phyloP scores from a whole-genome alignment of 2,113 vertebrate genomes.

The Bufo bufo region DNA sequence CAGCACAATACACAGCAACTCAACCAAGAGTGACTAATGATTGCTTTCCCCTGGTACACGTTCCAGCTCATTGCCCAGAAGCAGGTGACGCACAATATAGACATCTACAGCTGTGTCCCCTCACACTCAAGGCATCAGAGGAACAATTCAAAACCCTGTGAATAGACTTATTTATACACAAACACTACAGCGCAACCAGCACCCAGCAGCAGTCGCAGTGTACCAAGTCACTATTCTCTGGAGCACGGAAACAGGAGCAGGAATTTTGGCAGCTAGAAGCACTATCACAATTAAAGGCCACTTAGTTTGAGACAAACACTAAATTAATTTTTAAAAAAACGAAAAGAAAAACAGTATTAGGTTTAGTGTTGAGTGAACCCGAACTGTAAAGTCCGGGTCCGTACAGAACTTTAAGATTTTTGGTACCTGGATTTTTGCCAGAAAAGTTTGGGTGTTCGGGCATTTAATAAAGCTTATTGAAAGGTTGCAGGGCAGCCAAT shows the following conservation, averaged over 20 bases:
- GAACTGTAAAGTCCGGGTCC: no score
- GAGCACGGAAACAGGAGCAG: slow-evolving; percentile 18
- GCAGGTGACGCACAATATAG: slow-evolving; percentile 48
- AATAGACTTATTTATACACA: slow-evolving; percentile 36
- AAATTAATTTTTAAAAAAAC: neutral
- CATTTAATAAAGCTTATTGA: no score
- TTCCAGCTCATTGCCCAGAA: slow-evolving; percentile 53
- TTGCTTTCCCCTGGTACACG: slow-evolving; percentile 35
- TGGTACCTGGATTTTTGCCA: no score
- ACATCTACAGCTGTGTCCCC: slow-evolving; percentile 42
- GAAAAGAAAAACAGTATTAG: neutral
- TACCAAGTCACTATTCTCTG: slow-evolving; percentile 23
- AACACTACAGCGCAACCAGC: neutral
- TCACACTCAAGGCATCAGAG: slow-evolving; percentile 37
- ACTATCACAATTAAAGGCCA: slow-evolving; percentile 7
- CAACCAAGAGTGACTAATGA: slow-evolving; percentile 48
- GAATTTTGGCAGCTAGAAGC: slow-evolving; percentile 13
- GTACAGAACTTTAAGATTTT: no score
- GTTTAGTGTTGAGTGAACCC: no score
- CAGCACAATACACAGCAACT: slow-evolving; percentile 24
- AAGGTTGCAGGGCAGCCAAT: no score
- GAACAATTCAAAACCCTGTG: slow-evolving; percentile 41
- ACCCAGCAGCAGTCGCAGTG: neutral
- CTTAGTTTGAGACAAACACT: neutral
- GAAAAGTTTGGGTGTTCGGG: no score